Evolutionary conservation across 1,140 invertebrate genomes (phyloP).

Genomic region (Heliothis virescens): DNA sequence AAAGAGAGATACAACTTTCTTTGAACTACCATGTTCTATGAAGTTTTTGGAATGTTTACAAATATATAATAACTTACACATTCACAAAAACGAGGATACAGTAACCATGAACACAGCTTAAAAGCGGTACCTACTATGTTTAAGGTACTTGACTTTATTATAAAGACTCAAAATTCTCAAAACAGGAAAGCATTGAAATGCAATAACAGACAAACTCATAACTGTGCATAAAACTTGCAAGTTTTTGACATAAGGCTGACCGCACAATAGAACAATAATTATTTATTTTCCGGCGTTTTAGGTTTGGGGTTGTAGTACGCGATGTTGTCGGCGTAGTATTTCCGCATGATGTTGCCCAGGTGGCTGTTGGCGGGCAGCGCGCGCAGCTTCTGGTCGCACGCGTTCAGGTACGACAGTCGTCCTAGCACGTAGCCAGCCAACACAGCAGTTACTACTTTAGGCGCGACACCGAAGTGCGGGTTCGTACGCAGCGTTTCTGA

Average conservation of each 20-base stretch:
- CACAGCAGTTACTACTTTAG: slow-evolving; percentile 68
- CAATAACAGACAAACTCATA: no score
- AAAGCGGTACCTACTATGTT: no score
- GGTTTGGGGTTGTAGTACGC: slow-evolving; percentile 33
- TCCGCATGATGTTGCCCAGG: slow-evolving; percentile 71
- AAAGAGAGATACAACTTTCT: no score
- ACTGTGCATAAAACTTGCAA: not conserved
- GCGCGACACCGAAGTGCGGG: slow-evolving; percentile 70
- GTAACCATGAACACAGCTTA: no score
- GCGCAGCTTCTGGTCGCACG: slow-evolving; percentile 68
- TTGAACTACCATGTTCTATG: no score
- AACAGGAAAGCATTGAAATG: no score
- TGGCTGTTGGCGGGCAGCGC: slow-evolving; percentile 64
- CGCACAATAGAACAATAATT: not conserved
- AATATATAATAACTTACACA: no score
- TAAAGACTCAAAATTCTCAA: no score
- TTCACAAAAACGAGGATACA: no score
- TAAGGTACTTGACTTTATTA: no score
- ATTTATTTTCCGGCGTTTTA: not conserved
- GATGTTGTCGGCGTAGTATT: slow-evolving; percentile 64
- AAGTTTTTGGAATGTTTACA: no score
- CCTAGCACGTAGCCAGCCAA: slow-evolving; percentile 69
- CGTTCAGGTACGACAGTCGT: slow-evolving; percentile 64
- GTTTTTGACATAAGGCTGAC: not conserved
- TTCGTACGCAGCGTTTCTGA: slow-evolving; percentile 70